Conservation (phyloP, 2,888 invertebrate species). For the Meganola albula region DNA sequence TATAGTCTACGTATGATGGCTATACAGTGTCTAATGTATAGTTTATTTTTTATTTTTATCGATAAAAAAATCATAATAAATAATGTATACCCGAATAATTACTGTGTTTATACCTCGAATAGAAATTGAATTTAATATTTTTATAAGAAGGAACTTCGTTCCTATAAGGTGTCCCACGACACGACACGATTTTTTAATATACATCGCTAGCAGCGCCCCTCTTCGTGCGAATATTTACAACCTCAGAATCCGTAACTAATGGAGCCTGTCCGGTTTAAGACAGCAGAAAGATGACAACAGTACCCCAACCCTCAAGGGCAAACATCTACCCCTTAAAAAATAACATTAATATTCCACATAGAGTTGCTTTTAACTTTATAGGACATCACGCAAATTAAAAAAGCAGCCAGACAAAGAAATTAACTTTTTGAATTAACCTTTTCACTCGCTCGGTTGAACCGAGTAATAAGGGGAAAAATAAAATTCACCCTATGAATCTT, state of each 20-base stretch:
- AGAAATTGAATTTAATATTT: too few relatives aligned
- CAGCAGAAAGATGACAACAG: conserved; percentile 53
- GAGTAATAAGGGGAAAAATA: conserved; percentile 17
- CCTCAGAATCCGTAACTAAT: conserved; percentile 57
- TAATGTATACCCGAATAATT: too few relatives aligned
- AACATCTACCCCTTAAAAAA: conserved; percentile 44
- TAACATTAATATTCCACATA: conserved; percentile 57
- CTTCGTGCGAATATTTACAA: conserved; percentile 43
- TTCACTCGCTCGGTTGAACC: conserved; percentile 22
- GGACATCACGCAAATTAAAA: conserved; percentile 45
- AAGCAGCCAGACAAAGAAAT: conserved; percentile 39
- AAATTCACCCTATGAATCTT: conserved; percentile 21
- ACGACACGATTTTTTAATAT: too few relatives aligned
- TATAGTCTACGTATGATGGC: too few relatives aligned
- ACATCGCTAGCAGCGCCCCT: too few relatives aligned
- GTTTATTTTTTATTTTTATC: too few relatives aligned
- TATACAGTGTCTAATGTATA: too few relatives aligned
- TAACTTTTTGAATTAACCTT: conserved; percentile 44
- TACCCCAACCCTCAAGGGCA: conserved; percentile 40
- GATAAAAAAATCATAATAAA: too few relatives aligned
- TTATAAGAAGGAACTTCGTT: too few relatives aligned
- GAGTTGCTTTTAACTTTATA: conserved; percentile 50
- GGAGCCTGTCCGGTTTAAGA: conserved; percentile 52
- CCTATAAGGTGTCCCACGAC: too few relatives aligned
- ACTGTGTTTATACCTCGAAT: too few relatives aligned